phyloP scores from a whole-genome alignment of 2,797 vertebrate genomes.

The Phylloscopus collybita region DNA sequence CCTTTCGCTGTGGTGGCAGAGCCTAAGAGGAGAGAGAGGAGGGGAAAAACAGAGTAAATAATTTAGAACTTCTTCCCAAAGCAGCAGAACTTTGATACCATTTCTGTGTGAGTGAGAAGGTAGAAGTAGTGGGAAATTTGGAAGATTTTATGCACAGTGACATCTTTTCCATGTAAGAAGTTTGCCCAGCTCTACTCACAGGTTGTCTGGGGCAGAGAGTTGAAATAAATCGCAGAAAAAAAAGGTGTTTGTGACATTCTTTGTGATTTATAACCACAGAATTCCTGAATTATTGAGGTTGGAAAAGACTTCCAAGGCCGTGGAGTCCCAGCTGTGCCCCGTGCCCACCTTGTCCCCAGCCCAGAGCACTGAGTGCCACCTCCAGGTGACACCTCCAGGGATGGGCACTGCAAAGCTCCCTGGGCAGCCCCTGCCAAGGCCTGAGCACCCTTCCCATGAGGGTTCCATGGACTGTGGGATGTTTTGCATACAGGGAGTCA shows the following conservation, averaged over 20 bases:
- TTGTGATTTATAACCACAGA: not conserved
- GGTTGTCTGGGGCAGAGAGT: not conserved
- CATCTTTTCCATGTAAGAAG: not conserved
- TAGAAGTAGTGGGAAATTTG: not conserved
- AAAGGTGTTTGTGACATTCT: not conserved
- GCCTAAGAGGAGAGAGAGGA: slow-evolving; percentile 50
- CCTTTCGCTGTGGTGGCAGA: slow-evolving; percentile 67
- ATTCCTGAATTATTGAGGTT: not conserved
- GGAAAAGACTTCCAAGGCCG: rapidly evolving
- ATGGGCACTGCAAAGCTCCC: not conserved
- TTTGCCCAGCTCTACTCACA: not conserved
- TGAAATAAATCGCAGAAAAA: not conserved
- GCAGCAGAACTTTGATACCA: not conserved
- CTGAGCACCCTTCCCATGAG: not conserved
- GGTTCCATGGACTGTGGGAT: not conserved
- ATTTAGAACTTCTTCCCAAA: slow-evolving; percentile 38
- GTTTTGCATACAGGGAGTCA: not conserved
- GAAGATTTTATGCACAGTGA: not conserved
- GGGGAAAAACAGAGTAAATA: slow-evolving; percentile 28
- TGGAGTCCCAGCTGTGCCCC: rapidly evolving
- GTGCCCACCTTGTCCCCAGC: not conserved
- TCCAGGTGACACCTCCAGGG: not conserved
- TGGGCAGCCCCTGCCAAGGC: not conserved
- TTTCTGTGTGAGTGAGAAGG: not conserved
- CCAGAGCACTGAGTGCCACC: not conserved